Conservation (phyloP, 2,113 vertebrate species). For the Synchiropus splendidus region DNA sequence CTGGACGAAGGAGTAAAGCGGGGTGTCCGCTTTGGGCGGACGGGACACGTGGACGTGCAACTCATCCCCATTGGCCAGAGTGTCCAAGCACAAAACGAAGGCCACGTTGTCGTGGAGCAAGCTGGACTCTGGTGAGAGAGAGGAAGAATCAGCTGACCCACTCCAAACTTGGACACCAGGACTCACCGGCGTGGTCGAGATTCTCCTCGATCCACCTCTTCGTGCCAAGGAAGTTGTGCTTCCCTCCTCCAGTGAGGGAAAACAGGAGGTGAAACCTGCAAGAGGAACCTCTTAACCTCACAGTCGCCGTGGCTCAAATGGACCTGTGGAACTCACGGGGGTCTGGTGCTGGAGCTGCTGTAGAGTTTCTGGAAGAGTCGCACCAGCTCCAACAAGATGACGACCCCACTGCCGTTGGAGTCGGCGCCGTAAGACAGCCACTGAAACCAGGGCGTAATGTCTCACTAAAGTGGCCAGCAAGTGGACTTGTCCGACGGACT, state of each 20-base stretch:
- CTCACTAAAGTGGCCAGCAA: not conserved
- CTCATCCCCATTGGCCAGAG: conserved; percentile 61
- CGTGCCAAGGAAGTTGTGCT: conserved; percentile 70
- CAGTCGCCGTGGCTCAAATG: not conserved
- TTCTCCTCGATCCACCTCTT: conserved; percentile 72
- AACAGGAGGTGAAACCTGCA: conserved; percentile 58
- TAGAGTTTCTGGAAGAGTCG: conserved; percentile 68
- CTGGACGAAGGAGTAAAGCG: conserved; percentile 56
- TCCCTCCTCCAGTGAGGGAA: conserved; percentile 68
- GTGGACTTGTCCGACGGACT: conserved; percentile 9
- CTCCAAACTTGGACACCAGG: not conserved
- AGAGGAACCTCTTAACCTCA: not conserved
- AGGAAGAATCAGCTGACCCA: not conserved
- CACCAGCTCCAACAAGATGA: conserved; percentile 62
- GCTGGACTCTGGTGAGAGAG: conserved; percentile 60
- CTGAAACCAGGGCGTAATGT: conserved; percentile 27
- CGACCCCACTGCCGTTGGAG: conserved; percentile 69
- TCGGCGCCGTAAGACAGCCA: conserved; percentile 70
- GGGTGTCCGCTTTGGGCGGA: conserved; percentile 54
- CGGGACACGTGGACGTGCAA: conserved; percentile 69
- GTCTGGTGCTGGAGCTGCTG: conserved; percentile 50
- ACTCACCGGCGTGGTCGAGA: conserved; percentile 66
- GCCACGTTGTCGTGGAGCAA: conserved; percentile 70
- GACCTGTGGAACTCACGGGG: conserved; percentile 46
- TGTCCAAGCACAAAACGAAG: conserved; percentile 69